Evolutionary conservation across 2,797 vertebrate species (phyloP), one percentile per base, ranked within the genome.

Genomic region (Melanotaenia boesemani): DNA sequence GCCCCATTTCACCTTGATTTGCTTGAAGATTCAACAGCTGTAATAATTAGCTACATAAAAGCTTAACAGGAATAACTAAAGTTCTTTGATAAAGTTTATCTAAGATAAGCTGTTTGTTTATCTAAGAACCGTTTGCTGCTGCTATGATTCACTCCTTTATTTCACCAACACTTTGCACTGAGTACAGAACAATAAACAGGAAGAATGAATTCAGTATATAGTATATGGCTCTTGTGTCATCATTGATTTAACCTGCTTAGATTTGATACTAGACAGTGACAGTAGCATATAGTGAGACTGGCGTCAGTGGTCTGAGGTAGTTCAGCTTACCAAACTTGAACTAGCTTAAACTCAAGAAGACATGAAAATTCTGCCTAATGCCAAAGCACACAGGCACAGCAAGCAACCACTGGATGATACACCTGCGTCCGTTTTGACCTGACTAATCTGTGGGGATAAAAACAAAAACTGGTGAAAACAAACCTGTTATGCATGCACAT

Each of bases 361-460:
- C 63, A 22, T 50, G 52, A 67, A 65, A 13, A 5, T 66, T 36
- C 52, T 44, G 62, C 15, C 39, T 15, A 6, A 60, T 37, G 63
- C 20, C 50, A 36, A 64, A 59, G 10, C 48, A 24, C 24, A 37
- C 72, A 65, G 12, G 46, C 11, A 58, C 22, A 55, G 62, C 8
- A 50, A 0, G 4, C 0, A 0, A 57, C 37, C 32, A 54, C 52
- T 36, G 54, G 18, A 62, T n/a, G 44, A 41, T 68, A 72, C 34
- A 68, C 52, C 36, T 52, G 55, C 82, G 71, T 86, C 79, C 84
- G 74, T 74, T 83, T 86, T 83, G 59, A 66, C 77, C 56, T 57
- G 30, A 63, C 1, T 11, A 71, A 55, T 54, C 61, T 52, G 52
- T 39, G 46, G 30, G 22, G 18, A 48, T 11, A 36, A 54, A 70